phyloP scores from a whole-genome alignment of 1,140 invertebrate species.

The Drosophila lacteicornis region DNA sequence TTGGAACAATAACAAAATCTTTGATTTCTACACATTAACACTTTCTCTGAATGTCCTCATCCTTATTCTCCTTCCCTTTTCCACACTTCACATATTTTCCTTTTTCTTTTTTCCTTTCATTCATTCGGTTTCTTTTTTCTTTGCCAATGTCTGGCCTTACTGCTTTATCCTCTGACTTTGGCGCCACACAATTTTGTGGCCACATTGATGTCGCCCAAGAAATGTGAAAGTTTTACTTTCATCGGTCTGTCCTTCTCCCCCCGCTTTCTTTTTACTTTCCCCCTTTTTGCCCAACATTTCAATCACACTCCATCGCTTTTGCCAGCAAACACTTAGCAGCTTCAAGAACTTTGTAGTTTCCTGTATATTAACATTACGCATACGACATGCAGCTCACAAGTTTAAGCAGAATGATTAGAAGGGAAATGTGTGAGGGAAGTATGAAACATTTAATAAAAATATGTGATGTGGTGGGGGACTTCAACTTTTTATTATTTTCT shows the following conservation, averaged over 20 bases:
- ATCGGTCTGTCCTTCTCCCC: background rate
- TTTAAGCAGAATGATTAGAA: background rate
- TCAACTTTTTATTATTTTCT: slow-evolving; percentile 8
- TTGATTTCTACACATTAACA: background rate
- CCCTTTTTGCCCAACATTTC: background rate
- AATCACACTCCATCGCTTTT: background rate
- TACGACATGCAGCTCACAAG: slow-evolving; percentile 26
- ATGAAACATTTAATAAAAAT: too few species aligned
- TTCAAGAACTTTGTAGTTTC: slow-evolving; percentile 25
- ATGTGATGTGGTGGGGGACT: slow-evolving; percentile 12
- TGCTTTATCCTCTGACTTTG: slow-evolving; percentile 4
- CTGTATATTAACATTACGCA: slow-evolving; percentile 40
- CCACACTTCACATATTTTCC: background rate
- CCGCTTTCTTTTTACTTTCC: too few species aligned
- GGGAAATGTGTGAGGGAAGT: background rate
- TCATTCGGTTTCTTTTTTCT: background rate
- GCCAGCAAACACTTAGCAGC: slow-evolving; percentile 16
- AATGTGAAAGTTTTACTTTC: slow-evolving; percentile 43
- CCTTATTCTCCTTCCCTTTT: background rate
- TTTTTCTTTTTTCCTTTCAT: background rate
- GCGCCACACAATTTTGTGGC: slow-evolving; percentile 36
- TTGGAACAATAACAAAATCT: slow-evolving; percentile 25
- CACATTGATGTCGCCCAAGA: slow-evolving; percentile 29
- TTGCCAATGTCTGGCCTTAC: background rate
- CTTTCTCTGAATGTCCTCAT: background rate